phyloP scores from a whole-genome alignment of 2,888 invertebrate genomes.

The Schizaphis graminum region DNA sequence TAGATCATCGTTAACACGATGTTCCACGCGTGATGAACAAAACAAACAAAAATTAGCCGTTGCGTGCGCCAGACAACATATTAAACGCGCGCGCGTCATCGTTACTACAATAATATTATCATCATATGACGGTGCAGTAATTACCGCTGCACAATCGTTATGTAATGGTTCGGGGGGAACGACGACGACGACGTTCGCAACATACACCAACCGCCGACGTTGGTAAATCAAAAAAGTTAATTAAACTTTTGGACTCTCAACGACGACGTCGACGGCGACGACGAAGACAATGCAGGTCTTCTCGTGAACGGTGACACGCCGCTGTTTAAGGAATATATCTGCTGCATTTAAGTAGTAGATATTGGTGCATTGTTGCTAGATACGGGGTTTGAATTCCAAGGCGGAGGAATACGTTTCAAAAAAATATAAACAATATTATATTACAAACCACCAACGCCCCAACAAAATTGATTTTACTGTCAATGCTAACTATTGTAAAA shows the following conservation, averaged over 20 bases:
- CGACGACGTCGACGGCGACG: not conserved
- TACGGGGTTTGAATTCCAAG: not conserved
- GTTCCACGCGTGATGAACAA: not conserved
- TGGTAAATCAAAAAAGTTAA: slow-evolving; percentile 28
- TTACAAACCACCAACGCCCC: slow-evolving; percentile 25
- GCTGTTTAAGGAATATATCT: not conserved
- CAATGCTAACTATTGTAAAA: slow-evolving; percentile 22
- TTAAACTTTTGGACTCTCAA: slow-evolving; percentile 5
- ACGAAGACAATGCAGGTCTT: slow-evolving; percentile 16
- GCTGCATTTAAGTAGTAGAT: not conserved
- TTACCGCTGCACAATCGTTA: not conserved
- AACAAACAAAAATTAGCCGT: not conserved
- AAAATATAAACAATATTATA: slow-evolving; percentile 29
- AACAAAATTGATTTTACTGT: slow-evolving; percentile 41
- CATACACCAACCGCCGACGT: not conserved
- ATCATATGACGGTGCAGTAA: not conserved
- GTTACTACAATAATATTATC: not conserved
- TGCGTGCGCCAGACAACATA: not conserved
- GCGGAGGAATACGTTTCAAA: not conserved
- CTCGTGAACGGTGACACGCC: slow-evolving; percentile 32
- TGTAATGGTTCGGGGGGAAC: slow-evolving; percentile 45
- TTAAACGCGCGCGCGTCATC: not conserved
- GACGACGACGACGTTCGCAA: slow-evolving; percentile 19
- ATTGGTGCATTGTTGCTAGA: not conserved
- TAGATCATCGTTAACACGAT: not conserved